Conservation (phyloP, 2,113 vertebrate species). For the Dasyprocta punctata region DNA sequence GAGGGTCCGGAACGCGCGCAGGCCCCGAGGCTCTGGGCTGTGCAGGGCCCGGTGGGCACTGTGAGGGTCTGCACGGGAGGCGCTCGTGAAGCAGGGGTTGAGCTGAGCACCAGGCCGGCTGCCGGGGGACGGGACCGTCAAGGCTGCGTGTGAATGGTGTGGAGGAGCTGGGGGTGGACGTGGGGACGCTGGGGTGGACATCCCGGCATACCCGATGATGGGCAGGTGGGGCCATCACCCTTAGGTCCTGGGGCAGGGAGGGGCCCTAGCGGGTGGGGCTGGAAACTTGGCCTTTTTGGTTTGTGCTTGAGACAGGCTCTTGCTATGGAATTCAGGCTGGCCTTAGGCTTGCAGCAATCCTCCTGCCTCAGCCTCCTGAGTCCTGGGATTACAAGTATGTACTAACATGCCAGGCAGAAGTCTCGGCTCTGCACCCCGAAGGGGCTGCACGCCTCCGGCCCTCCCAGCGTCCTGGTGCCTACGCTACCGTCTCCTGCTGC, state of each 20-base stretch:
- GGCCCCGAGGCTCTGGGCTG: no score
- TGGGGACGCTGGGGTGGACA: neutral
- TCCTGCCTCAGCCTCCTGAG: neutral
- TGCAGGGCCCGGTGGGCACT: no score
- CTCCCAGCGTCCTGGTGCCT: neutral
- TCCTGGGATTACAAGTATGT: neutral
- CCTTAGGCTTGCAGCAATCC: neutral
- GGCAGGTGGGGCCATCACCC: neutral
- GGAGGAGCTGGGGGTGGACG: neutral
- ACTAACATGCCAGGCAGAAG: neutral
- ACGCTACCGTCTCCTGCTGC: neutral
- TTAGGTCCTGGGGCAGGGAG: neutral
- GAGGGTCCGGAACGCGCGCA: neutral
- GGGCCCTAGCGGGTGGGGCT: neutral
- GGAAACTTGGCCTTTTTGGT: neutral
- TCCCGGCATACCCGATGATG: neutral
- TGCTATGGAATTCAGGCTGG: neutral
- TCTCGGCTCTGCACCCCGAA: neutral
- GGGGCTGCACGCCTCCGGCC: neutral
- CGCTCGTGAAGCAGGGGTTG: no score
- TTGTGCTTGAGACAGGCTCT: neutral
- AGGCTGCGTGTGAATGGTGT: accelerated
- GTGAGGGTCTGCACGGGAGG: no score
- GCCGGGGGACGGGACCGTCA: no score
- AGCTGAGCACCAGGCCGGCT: neutral